These are phyloP conservation scores for Drosophila quadrilineata DNA, from an alignment of 1,140 invertebrate species.

Conservation along the genomic window DNA sequence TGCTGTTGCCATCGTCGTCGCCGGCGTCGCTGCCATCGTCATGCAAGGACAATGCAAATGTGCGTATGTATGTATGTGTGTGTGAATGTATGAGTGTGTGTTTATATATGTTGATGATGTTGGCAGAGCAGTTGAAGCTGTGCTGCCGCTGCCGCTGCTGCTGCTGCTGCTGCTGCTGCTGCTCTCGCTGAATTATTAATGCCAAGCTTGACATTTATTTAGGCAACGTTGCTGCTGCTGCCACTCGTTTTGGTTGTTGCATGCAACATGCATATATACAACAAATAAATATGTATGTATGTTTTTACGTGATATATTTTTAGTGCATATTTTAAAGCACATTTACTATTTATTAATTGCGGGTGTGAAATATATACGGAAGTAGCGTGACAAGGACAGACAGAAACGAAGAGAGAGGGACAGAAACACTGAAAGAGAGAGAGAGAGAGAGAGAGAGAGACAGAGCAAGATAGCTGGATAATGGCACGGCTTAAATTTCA, in stretches of 20 bases:
- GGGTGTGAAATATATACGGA: conserved; percentile 4
- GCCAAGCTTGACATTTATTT: conserved; percentile 72
- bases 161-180: too few species aligned
- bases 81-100: conserved; percentile 34
- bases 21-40: not conserved
- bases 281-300: not conserved
- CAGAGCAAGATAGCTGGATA: too few species aligned
- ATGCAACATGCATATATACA: conserved; percentile 30
- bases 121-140: conserved; percentile 41
- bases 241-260: conserved; percentile 7
- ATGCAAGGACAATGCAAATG: conserved; percentile 68
- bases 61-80: conserved; percentile 10
- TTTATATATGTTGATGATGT: conserved; percentile 69
- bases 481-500: conserved; percentile 62
- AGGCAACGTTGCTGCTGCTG: conserved; percentile 20
- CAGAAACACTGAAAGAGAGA: too few species aligned
- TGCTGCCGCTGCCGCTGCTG: too few species aligned
- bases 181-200: conserved; percentile 64
- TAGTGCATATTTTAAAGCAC: conserved; percentile 55
- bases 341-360: conserved; percentile 67
- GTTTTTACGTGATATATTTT: too few species aligned
- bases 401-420: too few species aligned
- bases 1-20: conserved; percentile 44
- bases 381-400: too few species aligned
- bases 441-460: too few species aligned